phyloP scores from a whole-genome alignment of 2,888 invertebrate genomes.

The Mellilla xanthometata region DNA sequence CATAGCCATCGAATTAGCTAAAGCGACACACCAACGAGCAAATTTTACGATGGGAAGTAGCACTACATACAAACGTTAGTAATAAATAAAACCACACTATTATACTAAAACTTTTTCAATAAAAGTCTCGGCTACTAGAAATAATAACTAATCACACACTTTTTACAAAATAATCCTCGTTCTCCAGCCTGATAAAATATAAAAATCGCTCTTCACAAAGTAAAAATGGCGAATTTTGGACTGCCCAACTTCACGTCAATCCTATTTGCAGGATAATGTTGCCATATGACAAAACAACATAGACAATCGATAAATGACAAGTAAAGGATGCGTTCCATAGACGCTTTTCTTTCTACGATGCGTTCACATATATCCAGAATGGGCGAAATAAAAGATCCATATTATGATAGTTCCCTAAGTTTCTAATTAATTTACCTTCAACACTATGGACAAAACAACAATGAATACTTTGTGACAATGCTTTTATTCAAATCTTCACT shows the following conservation, averaged over 20 bases:
- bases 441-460: too few relatives aligned
- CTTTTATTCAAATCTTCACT: too few relatives aligned
- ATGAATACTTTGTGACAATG: too few relatives aligned
- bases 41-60: conserved; percentile 76
- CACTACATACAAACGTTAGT: conserved; percentile 83
- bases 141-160: conserved; percentile 80
- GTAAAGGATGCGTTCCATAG: background rate
- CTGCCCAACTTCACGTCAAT: conserved; percentile 44
- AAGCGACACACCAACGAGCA: conserved; percentile 82
- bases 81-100: conserved; percentile 82
- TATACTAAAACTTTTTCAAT: conserved; percentile 71
- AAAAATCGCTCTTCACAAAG: conserved; percentile 79
- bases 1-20: conserved; percentile 82
- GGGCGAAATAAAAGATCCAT: too few relatives aligned
- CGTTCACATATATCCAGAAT: too few relatives aligned
- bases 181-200: conserved; percentile 81
- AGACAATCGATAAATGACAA: conserved; percentile 42
- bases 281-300: conserved; percentile 46
- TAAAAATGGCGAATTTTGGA: conserved; percentile 80
- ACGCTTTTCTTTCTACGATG: too few relatives aligned
- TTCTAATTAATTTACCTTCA: too few relatives aligned
- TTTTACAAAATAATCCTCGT: conserved; percentile 78
- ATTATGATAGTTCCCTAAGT: too few relatives aligned
- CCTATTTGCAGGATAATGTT: conserved; percentile 32
- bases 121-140: conserved; percentile 70